These are phyloP conservation scores for Motacilla alba DNA, from an alignment of 2,113 vertebrate species.

Conservation along the genomic window DNA sequence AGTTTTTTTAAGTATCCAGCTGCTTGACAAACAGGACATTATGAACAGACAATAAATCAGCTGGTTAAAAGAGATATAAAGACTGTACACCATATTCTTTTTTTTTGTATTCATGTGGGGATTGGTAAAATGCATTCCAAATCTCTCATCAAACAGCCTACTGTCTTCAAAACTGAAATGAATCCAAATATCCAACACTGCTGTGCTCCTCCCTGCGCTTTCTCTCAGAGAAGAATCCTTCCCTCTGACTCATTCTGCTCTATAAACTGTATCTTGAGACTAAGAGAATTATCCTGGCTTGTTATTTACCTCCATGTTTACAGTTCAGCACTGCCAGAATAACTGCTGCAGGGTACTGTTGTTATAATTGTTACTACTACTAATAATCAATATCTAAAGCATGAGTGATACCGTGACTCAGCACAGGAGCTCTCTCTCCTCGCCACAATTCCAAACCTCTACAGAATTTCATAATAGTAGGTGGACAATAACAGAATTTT, in stretches of 20 bases:
- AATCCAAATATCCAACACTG: neutral
- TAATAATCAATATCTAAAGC: neutral
- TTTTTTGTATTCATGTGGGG: neutral
- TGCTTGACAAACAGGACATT: constrained; percentile 27
- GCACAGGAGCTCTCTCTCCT: neutral
- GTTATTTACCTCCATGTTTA: neutral
- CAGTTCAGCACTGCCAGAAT: neutral
- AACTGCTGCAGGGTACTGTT: neutral
- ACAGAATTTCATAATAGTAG: neutral
- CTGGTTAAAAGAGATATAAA: neutral
- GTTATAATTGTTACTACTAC: neutral
- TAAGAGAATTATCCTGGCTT: neutral
- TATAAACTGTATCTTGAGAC: neutral
- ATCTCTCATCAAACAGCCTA: neutral
- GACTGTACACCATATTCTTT: neutral
- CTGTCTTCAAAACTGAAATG: neutral
- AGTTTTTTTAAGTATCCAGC: constrained; percentile 32
- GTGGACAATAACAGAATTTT: neutral
- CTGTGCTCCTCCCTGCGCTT: neutral
- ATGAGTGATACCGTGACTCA: neutral
- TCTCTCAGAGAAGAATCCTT: neutral
- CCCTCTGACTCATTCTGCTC: neutral
- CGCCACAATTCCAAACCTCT: neutral
- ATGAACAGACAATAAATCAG: neutral
- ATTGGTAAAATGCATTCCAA: neutral